A percentile compares a stretch with the other conserved stretches of the same genome.
These are phyloP conservation scores for Odontophorus gujanensis DNA, from an alignment of 2,113 vertebrate genomes.

Conservation along the genomic window DNA sequence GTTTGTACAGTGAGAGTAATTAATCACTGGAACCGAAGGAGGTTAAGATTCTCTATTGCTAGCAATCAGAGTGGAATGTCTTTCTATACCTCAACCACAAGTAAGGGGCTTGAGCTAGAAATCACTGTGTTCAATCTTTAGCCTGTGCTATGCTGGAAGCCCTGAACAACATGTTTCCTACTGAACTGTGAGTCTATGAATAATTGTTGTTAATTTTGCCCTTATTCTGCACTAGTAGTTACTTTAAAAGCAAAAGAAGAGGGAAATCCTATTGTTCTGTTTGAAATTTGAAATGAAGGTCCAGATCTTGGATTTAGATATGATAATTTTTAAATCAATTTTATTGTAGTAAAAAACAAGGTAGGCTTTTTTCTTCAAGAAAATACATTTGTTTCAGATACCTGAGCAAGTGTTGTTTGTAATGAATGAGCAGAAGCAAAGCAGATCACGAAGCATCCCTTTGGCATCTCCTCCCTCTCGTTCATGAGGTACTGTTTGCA, in stretches of 20 bases:
- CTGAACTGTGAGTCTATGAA: neutral
- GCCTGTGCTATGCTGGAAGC: neutral
- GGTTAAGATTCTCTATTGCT: neutral
- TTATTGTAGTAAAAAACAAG: neutral
- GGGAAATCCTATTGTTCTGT: neutral
- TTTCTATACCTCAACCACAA: neutral
- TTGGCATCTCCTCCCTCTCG: neutral
- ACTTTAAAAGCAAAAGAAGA: neutral
- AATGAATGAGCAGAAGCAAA: neutral
- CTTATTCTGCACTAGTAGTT: neutral
- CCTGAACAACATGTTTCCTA: neutral
- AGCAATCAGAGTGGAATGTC: neutral
- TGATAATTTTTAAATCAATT: neutral
- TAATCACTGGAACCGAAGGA: neutral
- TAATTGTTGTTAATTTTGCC: neutral
- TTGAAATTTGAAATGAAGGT: neutral
- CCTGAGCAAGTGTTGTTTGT: neutral
- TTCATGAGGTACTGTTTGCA: neutral
- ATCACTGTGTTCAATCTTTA: neutral
- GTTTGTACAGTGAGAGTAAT: neutral
- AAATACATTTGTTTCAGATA: neutral
- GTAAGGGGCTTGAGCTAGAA: neutral
- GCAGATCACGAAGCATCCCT: neutral
- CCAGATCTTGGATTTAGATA: neutral
- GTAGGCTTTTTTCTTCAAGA: neutral